These are phyloP conservation scores for Phoenicopterus ruber DNA, from an alignment of 2,113 vertebrate species.

Conservation along the genomic window DNA sequence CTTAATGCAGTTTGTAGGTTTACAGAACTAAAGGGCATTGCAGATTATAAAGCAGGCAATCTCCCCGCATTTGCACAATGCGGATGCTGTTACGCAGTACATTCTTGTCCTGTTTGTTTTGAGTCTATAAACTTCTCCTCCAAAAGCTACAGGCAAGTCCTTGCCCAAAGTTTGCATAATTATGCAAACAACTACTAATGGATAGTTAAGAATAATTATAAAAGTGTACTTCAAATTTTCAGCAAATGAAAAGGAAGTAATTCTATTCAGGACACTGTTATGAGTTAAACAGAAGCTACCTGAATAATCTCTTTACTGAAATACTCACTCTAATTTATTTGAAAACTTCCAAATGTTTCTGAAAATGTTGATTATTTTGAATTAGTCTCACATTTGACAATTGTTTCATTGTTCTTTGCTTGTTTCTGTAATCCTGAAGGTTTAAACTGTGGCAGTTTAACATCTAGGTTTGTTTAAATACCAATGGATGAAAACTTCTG, in stretches of 20 bases:
- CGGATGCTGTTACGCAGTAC: not conserved
- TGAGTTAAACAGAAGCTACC: not conserved
- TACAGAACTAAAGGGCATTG: not conserved
- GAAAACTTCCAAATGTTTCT: not conserved
- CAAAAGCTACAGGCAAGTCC: not conserved
- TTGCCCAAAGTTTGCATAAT: not conserved
- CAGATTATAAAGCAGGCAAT: not conserved
- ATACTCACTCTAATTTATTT: not conserved
- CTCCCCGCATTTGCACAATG: not conserved
- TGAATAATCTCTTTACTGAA: not conserved
- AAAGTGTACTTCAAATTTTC: not conserved
- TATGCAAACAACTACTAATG: not conserved
- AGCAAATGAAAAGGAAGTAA: not conserved
- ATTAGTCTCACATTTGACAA: not conserved
- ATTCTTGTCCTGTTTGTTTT: not conserved
- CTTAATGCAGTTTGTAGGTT: not conserved
- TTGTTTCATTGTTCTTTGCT: not conserved
- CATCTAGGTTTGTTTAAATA: not conserved
- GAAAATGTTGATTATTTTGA: not conserved
- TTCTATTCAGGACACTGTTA: not conserved
- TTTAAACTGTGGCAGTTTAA: not conserved
- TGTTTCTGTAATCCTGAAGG: not conserved
- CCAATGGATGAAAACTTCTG: not conserved
- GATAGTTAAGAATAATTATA: not conserved
- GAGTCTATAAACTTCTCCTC: not conserved